Base-by-base conservation (phyloP, 2,888 invertebrate species). In the Euzophera pinguis region DNA sequence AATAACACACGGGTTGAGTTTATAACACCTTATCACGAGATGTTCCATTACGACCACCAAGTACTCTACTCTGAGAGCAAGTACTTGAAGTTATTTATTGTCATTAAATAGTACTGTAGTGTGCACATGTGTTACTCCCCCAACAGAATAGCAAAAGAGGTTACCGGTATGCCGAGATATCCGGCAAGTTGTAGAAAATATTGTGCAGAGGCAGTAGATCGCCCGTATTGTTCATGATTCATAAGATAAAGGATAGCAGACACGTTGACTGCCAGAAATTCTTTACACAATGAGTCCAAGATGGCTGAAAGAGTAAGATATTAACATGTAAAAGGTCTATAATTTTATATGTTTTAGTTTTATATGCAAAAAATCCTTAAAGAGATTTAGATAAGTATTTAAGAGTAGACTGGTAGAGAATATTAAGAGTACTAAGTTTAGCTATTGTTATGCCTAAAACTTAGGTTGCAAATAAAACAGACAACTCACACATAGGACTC, bases 171-270 rank as follows among this genome's bases (percentile, higher is more conserved):
- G 63, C 98, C 98, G 69, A 98, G 92, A 88, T 98, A 98, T 54
- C 97, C 97, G 64, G 97, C 97, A 72, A 98, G 91, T 90, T 98
- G 97, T 62, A 98, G 92, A 84, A 98, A 97, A 89, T 98, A 98
- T 84, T 98, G 97, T 55, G 97, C 97, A 61, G 97, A 97, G 64
- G 97, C 97, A 56, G 97, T 97, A 84, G 97, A 97, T 60, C 97
- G 93, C 45, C 97, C 97, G 76, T 97, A 98, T 85, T 95, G 95
- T 91, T 98, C 97, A 87, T 97, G 96, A 90, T 98, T 98, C 95
- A 97, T 98, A 91, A 98, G 93, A 88, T 97, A 98, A 67, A 98
- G 92, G 75, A 98, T 97, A 73, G 97, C 96, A 64, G 97, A 96
- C 59, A 97, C 97, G 90, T 97, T 97, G 69, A 94, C 94, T 66